A percentile compares a stretch with the other conserved stretches of the same genome.
Conservation (phyloP, 2,113 vertebrate species). For the Neofelis nebulosa region DNA sequence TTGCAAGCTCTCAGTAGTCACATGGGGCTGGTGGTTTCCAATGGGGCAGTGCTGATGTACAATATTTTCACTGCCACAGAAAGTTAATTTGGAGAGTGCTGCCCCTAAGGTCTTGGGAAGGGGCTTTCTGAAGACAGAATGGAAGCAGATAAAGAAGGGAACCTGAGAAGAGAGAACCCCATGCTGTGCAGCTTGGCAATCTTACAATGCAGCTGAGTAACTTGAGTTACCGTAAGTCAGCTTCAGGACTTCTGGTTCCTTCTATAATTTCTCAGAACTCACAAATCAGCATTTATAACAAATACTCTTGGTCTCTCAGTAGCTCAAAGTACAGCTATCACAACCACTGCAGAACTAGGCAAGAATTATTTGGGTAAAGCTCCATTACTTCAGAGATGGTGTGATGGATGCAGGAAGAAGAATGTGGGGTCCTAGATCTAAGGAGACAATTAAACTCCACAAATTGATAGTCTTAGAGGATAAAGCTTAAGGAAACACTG, state of each 20-base stretch:
- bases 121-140: not conserved
- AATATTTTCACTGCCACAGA: not conserved
- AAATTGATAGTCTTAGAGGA: not conserved
- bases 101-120: not conserved
- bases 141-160: not conserved
- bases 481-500: not conserved
- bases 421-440: not conserved
- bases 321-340: not conserved
- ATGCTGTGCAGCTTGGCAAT: too few species aligned
- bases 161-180: not conserved
- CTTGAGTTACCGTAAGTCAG: not conserved
- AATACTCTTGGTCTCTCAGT: not conserved
- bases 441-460: not conserved
- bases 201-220: not conserved
- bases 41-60: too few species aligned
- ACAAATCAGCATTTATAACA: not conserved
- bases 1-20: not conserved
- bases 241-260: not conserved
- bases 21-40: not conserved
- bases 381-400: not conserved
- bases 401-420: not conserved
- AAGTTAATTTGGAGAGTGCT: not conserved
- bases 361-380: not conserved
- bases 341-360: not conserved
- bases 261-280: not conserved